Evolutionary conservation across 2,113 vertebrate genomes (phyloP).

Genomic region (Alligator mississippiensis): DNA sequence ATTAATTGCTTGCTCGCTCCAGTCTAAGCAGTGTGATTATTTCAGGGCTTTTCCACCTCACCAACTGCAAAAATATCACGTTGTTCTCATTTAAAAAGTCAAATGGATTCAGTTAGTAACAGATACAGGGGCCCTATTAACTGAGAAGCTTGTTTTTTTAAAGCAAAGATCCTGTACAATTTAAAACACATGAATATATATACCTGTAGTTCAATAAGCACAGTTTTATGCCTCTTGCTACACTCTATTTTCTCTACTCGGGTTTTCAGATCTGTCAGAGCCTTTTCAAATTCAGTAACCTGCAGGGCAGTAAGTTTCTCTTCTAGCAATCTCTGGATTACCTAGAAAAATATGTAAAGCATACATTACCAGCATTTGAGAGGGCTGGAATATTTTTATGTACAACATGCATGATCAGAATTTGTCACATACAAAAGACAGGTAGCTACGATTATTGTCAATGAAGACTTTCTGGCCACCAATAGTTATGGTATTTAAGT

Average conservation of each 20-base stretch:
- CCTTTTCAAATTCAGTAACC: constrained; percentile 88
- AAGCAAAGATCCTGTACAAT: not conserved
- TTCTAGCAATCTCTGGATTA: constrained; percentile 91
- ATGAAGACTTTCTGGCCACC: not conserved
- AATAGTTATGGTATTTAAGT: not conserved
- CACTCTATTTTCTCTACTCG: constrained; percentile 94
- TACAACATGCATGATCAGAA: not conserved
- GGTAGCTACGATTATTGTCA: not conserved
- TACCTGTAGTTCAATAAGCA: constrained; percentile 92
- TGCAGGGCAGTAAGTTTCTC: constrained; percentile 88
- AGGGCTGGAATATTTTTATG: not conserved
- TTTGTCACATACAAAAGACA: not conserved
- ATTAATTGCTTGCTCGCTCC: not conserved
- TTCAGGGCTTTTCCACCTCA: not conserved
- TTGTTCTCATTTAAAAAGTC: not conserved
- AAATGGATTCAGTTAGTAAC: not conserved
- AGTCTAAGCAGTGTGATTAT: not conserved
- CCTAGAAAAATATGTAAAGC: constrained; percentile 73
- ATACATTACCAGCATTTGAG: not conserved
- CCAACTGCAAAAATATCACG: not conserved
- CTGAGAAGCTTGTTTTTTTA: not conserved
- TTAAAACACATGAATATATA: constrained; percentile 16
- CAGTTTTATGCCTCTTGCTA: constrained; percentile 90
- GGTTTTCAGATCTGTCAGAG: constrained; percentile 89
- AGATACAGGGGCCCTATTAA: not conserved